phyloP scores from a whole-genome alignment of 35 echinoderm and acorn worm genomes.

The Lytechinus pictus region DNA sequence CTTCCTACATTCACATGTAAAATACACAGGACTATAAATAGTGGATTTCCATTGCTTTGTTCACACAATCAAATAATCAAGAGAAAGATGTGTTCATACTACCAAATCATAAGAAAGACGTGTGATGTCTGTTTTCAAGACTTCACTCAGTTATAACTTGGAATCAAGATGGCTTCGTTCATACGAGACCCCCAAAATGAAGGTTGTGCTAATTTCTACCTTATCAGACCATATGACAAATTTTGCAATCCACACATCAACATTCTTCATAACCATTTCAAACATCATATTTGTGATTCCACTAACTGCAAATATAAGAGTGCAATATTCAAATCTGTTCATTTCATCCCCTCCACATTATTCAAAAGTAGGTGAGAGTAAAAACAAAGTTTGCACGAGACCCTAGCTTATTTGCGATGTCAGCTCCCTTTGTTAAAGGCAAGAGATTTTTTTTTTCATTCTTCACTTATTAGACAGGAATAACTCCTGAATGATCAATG shows the following conservation, averaged over 20 bases:
- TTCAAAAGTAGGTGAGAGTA: not conserved
- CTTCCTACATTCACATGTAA: not conserved
- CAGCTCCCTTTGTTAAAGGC: not conserved
- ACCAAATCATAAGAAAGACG: not conserved
- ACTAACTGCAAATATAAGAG: too few relatives aligned
- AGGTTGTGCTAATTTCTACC: not conserved
- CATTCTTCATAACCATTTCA: not conserved
- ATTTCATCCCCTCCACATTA: not conserved
- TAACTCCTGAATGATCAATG: slow-evolving; percentile 12
- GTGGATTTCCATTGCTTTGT: not conserved
- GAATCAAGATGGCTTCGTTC: too few relatives aligned
- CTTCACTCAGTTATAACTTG: too few relatives aligned
- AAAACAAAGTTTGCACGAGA: not conserved
- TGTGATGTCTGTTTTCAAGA: not conserved
- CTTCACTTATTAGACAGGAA: not conserved
- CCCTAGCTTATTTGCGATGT: not conserved
- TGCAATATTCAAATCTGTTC: too few relatives aligned
- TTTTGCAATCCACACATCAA: not conserved
- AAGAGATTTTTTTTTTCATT: not conserved
- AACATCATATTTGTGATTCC: too few relatives aligned
- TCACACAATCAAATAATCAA: not conserved
- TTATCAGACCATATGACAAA: not conserved
- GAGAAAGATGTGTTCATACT: not conserved
- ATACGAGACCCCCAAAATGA: too few relatives aligned
- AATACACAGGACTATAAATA: not conserved